Evolutionary conservation across 2,888 invertebrate species (phyloP), one percentile per base, ranked within the genome.

Genomic region (Sthenelais limicola): DNA sequence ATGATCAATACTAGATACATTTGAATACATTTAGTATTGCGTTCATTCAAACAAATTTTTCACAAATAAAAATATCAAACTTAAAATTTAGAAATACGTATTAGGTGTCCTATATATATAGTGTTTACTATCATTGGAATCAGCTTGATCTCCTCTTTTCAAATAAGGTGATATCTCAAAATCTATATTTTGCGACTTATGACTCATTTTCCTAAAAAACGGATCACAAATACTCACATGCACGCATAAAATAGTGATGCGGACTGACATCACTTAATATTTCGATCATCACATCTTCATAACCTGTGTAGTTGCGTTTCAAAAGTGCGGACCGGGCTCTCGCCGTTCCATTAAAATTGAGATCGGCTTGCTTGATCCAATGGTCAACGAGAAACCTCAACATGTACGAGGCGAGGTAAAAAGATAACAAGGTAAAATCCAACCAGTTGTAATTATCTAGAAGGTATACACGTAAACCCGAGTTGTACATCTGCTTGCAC

Each of bases 391-490:
- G 83, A 79, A 88, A 86, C 54, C 87, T 79, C 32, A 88, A 81
- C 12, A 84, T 83, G 74, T 87, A 88, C 1, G 87, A 87, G n/a
- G 86, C 84, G 51, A 88, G 77, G 77, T 88, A 88, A 81, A 88
- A 84, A 9, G 86, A 85, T 26, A 88, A 79, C 26, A 87, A 85
- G 62, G 83, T 82, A 76, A 86, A 88, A 78, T 87, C 86, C 79
- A 87, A 84, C 62, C 83, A 83, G 78, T 87, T 88, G 78, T 87
- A 86, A 74, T 86, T 84, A 77, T 87, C 84, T 62, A 84, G 83
- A 52, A 86, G 77, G 77, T 87, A 86, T n/a, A 83, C 83, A 32
- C 84, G 77, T 33, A 86, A 82, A 54, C 87, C 87, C 71, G 84
- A 83, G 78, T 78, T 81, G 80, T 87, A 87, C 51, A 88, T 83